Conservation (phyloP, 2,888 invertebrate species). For the Drosophila mimica region DNA sequence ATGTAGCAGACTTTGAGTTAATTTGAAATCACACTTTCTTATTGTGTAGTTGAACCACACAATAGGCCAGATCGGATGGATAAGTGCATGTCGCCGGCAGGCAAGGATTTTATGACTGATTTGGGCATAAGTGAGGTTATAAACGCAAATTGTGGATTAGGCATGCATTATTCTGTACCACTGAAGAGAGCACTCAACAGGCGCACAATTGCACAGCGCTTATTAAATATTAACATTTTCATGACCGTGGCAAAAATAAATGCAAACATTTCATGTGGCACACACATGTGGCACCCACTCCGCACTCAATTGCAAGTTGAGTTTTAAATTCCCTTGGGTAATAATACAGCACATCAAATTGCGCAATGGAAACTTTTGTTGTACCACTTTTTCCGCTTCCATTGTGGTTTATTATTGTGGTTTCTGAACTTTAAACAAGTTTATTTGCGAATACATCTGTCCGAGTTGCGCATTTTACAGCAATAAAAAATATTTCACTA, state of each 20-base stretch:
- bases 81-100: constrained; percentile 49
- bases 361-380: constrained; percentile 2
- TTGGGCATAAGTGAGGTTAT: constrained; percentile 35
- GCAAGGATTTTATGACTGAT: constrained; percentile 61
- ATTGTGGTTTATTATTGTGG: background rate
- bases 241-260: constrained; percentile 50
- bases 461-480: background rate
- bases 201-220: constrained; percentile 15
- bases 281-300: constrained; percentile 13
- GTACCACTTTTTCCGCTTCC: background rate
- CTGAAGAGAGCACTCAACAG: background rate
- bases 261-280: constrained; percentile 37
- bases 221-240: constrained; percentile 71
- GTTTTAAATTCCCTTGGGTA: constrained; percentile 18
- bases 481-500: background rate
- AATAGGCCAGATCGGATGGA: constrained; percentile 13
- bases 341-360: background rate
- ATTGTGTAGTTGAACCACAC: constrained; percentile 23
- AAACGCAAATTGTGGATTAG: constrained; percentile 15
- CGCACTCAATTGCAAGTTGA: constrained; percentile 49
- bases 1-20: background rate
- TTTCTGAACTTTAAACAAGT: background rate
- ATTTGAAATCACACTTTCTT: background rate
- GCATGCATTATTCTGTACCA: background rate
- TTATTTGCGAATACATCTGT: background rate